Conservation (phyloP, 2,797 vertebrate genomes). For the Cygnus olor region DNA sequence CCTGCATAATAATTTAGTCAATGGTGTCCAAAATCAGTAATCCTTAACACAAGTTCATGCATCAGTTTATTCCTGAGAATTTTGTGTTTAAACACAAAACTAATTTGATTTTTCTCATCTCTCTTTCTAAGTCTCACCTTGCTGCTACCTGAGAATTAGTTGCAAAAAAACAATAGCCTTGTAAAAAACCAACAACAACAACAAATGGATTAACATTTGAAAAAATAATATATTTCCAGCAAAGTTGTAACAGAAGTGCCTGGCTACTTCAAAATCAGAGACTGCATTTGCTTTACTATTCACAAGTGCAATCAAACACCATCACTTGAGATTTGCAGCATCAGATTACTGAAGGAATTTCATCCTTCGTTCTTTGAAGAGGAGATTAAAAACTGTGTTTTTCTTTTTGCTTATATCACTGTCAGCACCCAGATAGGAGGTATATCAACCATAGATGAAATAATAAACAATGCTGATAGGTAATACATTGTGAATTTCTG, state of each 20-base stretch:
- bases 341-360: neutral
- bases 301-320: neutral
- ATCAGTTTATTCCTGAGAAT: neutral
- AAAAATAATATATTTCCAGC: neutral
- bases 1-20: neutral
- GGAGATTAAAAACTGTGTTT: neutral
- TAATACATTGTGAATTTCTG: neutral
- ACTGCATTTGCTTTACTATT: neutral
- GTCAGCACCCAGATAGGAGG: neutral
- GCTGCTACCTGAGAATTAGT: neutral
- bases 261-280: neutral
- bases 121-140: neutral
- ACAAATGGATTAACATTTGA: neutral
- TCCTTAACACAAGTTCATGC: neutral
- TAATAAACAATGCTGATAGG: neutral
- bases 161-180: neutral
- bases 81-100: neutral
- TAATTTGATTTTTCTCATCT: neutral
- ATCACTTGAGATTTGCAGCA: neutral
- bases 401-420: neutral
- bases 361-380: neutral
- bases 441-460: neutral
- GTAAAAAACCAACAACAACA: neutral
- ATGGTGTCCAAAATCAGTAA: neutral
- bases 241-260: neutral